Base-by-base conservation (phyloP, 1,140 invertebrate species). In the Anastrepha obliqua region DNA sequence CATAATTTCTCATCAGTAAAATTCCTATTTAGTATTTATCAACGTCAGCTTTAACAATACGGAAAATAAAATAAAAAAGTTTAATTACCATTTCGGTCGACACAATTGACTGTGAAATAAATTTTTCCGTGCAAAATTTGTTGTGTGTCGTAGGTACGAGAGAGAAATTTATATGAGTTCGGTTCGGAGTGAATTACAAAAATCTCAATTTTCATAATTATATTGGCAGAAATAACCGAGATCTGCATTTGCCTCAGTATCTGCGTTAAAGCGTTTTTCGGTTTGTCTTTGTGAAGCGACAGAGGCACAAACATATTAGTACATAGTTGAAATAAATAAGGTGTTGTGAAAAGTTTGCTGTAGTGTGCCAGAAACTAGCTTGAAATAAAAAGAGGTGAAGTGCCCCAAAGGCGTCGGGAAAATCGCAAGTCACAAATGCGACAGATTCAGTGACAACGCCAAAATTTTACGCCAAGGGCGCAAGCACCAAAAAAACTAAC, bases 1-100 rank as follows among this genome's bases (percentile, higher is more conserved):
- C 42, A 81, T 81, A 81, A 55, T 13, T 81, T 81, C 47, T n/a
- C 47, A 81, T 81, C 29, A 55, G 44, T 81, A 81, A 81, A 81
- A 81, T 81, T 81, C 44, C 74, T 55, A 81, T 81, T 81, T 55
- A 55, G 51, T 55, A 81, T 20, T 58, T 81, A 3, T 55, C 20
- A 47, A 74, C 70, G 42, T 51, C 47, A 17, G 11, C 44, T 81
- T 81, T 20, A 55, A 81, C 7, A n/a, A 58, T 55, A 81, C 74
- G 74, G 74, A 13, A 81, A 55, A 81, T 81, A 81, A 51, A 81
- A 81, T 55, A 55, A 81, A 81, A 81, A 81, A 81, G 29, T 81
- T 81, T 17, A 42, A 81, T 6, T 55, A 55, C 11, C 44, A 81
- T 55, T 81, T 81, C 70, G 47, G 20, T 81, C 47, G 74, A 81